Evolutionary conservation across 2,888 invertebrate species (phyloP), one percentile per base, ranked within the genome.

Genomic region (Saturnia japonica): DNA sequence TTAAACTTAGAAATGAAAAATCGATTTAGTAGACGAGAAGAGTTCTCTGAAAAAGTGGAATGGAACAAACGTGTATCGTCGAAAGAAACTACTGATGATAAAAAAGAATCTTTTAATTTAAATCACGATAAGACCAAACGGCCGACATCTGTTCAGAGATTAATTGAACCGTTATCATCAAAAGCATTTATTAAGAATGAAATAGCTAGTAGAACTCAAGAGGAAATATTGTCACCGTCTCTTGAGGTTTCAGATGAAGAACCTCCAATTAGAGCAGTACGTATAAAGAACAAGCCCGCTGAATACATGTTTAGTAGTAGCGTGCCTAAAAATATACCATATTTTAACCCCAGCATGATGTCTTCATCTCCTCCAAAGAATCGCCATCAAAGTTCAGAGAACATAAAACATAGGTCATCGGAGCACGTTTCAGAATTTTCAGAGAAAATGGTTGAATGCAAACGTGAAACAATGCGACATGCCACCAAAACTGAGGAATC

Each of bases 171-270:
- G 8, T 90, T 88, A 71, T 86, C 90, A 0, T 85, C 93, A 0
- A 93, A 93, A 83, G 87, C 91, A 80, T 93, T 93, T 84, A 90
- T 92, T 73, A 86, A 81, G 72, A 91, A 89, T 74, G 94, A 93
- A 76, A 75, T 90, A 57, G 82, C 86, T 12, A 84, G 75, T 69
- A 84, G 86, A 76, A 80, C 82, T 45, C 83, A 87, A 70, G 89
- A 91, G 75, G 90, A 91, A 54, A 78, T 78, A 64, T 70, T 85
- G 51, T 85, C 88, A 1, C 85, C 87, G 7, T 82, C 88, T 28
- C 75, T 89, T 66, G 86, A 85, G 73, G 86, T 85, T 75, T 88
- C 88, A 70, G 91, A 92, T 57, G 91, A 91, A 1, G 91, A 91
- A 71, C 85, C 87, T 51, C 89, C 87, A 12, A 82, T 85, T 12